Conservation (phyloP, 2,888 invertebrate genomes). For the Camponotus fellah region DNA sequence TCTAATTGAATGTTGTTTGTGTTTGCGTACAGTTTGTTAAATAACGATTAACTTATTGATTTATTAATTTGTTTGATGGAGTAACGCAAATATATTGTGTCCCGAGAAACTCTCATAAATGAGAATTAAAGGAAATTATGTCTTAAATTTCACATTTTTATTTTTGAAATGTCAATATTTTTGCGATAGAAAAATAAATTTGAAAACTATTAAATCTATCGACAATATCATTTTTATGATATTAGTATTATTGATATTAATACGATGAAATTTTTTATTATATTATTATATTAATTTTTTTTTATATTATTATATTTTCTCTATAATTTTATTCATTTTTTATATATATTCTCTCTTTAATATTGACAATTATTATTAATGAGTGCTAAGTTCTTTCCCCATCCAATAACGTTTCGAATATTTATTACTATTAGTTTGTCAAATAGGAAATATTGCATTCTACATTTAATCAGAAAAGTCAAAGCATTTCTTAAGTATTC, state of each 20-base stretch:
- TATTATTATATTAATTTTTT: background rate
- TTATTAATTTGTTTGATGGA: background rate
- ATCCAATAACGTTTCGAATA: background rate
- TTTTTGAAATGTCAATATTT: background rate
- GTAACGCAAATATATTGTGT: background rate
- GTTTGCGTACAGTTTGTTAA: background rate
- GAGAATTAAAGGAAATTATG: background rate
- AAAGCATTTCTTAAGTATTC: background rate
- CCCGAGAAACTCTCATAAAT: background rate
- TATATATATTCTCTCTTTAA: background rate
- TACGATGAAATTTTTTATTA: background rate
- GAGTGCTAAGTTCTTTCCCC: background rate
- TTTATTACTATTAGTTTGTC: background rate
- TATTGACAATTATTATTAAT: background rate
- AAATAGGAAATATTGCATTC: background rate
- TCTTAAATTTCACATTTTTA: background rate
- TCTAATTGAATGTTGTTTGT: constrained; percentile 42
- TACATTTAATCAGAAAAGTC: background rate
- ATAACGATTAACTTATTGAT: background rate
- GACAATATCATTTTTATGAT: background rate
- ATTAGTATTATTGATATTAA: background rate
- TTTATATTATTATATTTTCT: background rate
- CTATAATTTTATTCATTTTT: background rate
- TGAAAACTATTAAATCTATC: background rate
- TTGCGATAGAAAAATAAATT: background rate